phyloP scores from a whole-genome alignment of 2,888 invertebrate genomes.

The Melieria picta region DNA sequence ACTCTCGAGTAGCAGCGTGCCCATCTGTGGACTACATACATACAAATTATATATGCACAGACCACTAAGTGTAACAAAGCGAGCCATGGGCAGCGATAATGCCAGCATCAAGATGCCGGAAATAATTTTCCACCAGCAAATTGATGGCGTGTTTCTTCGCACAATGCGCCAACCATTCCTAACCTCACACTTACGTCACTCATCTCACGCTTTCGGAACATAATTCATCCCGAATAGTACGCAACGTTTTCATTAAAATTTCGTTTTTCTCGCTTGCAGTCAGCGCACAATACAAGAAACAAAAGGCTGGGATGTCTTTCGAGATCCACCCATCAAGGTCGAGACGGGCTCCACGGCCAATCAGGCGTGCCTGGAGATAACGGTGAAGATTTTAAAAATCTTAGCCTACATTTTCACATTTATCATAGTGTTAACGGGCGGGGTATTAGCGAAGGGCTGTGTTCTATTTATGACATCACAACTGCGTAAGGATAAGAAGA shows the following conservation, averaged over 20 bases:
- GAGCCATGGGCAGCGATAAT: not conserved
- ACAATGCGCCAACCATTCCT: not conserved
- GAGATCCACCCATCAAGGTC: constrained; percentile 88
- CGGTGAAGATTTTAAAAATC: constrained; percentile 85
- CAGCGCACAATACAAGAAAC: constrained; percentile 86
- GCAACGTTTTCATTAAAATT: not conserved
- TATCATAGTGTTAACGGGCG: constrained; percentile 83
- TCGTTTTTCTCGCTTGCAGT: constrained; percentile 64
- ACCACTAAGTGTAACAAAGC: constrained; percentile 10
- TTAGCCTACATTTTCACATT: constrained; percentile 88
- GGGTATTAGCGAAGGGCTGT: constrained; percentile 88
- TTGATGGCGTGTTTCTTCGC: not conserved
- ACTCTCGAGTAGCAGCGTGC: no score
- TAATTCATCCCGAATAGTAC: no score
- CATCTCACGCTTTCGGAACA: not conserved
- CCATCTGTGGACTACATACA: no score
- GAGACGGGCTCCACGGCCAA: constrained; percentile 90
- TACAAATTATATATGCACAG: no score
- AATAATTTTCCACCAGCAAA: constrained; percentile 26
- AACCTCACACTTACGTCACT: not conserved
- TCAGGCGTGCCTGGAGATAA: constrained; percentile 86
- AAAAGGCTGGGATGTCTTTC: constrained; percentile 97
- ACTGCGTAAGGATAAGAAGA: constrained; percentile 78
- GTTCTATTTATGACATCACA: constrained; percentile 94
- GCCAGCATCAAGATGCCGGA: constrained; percentile 44